Base-by-base conservation (phyloP, 2,888 invertebrate species). In the Sinodicranocentrus sp. region DNA sequence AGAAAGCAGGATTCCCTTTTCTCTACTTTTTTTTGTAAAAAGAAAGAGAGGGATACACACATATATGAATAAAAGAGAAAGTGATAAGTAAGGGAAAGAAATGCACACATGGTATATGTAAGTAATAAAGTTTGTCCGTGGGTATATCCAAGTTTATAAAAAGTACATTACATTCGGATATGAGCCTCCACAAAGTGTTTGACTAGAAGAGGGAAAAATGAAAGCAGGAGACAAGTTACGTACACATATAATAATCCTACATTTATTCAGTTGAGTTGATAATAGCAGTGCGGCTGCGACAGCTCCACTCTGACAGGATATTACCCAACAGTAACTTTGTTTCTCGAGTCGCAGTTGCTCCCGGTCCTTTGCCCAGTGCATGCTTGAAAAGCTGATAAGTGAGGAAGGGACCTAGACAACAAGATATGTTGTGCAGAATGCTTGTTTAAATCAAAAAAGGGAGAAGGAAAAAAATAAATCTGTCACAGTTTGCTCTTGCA, bases 361-460 rank as follows among this genome's bases (percentile, higher is more conserved):
- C 57, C 26, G 68, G 65, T 67, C 54, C 76, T 65, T n/a, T 33
- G 65, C 76, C 67, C 76, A 19, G 25, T 59, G 59, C 59, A 59
- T 21, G 17, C 54, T 19, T 19, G 19, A 23, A 54, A 6, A 19
- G n/a, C n/a, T n/a, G n/a, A n/a, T n/a, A n/a, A n/a, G n/a, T n/a
- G n/a, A n/a, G n/a, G n/a, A n/a, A n/a, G n/a, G n/a, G n/a, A n/a
- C n/a, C n/a, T n/a, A n/a, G n/a, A n/a, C n/a, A n/a, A n/a, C n/a
- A n/a, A n/a, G n/a, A n/a, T n/a, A n/a, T n/a, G n/a, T n/a, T n/a
- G n/a, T n/a, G n/a, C n/a, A n/a, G n/a, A n/a, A n/a, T n/a, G n/a
- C n/a, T n/a, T n/a, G n/a, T n/a, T n/a, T n/a, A n/a, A n/a, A n/a
- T n/a, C n/a, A n/a, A n/a, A n/a, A n/a, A n/a, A n/a, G n/a, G n/a